A percentile compares a stretch with the other conserved stretches of the same genome.
Evolutionary conservation across 2,888 invertebrate genomes (phyloP).

Genomic region (Lycia hirtaria): DNA sequence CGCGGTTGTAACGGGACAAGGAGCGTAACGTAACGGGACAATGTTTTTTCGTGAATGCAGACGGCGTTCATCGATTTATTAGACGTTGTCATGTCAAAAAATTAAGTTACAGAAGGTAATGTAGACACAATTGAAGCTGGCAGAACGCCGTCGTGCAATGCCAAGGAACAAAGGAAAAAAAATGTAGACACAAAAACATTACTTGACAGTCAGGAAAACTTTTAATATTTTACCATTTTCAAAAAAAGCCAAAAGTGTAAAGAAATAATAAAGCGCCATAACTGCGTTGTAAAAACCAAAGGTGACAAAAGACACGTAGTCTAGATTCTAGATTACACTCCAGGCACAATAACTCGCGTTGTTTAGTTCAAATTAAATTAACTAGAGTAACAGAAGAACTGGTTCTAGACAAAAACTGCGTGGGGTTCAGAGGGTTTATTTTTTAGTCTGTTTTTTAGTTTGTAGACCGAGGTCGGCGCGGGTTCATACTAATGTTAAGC

Average conservation of each 20-base stretch:
- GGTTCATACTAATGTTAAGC: conserved; percentile 48
- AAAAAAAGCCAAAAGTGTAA: not conserved
- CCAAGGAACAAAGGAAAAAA: too few relatives aligned
- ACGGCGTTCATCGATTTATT: too few relatives aligned
- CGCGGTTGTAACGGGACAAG: too few relatives aligned
- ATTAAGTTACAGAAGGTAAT: too few relatives aligned
- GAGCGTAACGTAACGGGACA: too few relatives aligned
- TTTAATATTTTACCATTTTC: too few relatives aligned
- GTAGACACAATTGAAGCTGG: too few relatives aligned
- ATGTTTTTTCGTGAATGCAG: too few relatives aligned
- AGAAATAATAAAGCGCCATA: not conserved
- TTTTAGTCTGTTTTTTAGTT: conserved; percentile 48
- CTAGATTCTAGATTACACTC: not conserved
- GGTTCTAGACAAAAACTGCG: conserved; percentile 61
- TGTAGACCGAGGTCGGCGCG: conserved; percentile 62
- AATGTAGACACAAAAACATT: too few relatives aligned
- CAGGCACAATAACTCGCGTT: conserved; percentile 9
- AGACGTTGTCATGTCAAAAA: too few relatives aligned
- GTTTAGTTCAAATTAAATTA: conserved; percentile 32
- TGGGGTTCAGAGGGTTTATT: conserved; percentile 72
- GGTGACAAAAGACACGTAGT: not conserved
- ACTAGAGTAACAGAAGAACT: conserved; percentile 58
- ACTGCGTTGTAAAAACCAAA: not conserved
- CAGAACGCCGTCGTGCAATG: too few relatives aligned
- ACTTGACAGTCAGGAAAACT: too few relatives aligned